Evolutionary conservation across 2,113 vertebrate genomes (phyloP).

Genomic region (Sinocyclocheilus rhinocerous): DNA sequence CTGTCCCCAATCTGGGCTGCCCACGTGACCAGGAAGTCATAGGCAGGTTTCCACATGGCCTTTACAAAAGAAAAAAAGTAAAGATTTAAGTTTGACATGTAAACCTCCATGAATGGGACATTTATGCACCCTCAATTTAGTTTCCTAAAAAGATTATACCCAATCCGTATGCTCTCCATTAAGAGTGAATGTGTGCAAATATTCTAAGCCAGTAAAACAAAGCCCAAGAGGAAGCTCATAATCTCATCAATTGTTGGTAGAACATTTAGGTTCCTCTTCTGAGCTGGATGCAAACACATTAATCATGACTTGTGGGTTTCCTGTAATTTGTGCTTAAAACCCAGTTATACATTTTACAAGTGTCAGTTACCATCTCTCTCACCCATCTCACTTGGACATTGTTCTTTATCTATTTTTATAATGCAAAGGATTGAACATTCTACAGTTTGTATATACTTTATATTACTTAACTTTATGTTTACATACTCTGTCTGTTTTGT

Average conservation of each 20-base stretch:
- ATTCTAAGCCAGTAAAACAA: not conserved
- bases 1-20: constrained; percentile 78
- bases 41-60: constrained; percentile 99
- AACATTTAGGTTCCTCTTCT: not conserved
- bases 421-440: not conserved
- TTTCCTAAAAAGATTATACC: not conserved
- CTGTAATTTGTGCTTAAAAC: not conserved
- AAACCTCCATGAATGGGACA: not conserved
- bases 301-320: not conserved
- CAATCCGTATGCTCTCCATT: not conserved
- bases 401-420: not conserved
- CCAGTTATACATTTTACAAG: not conserved
- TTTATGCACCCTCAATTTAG: not conserved
- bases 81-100: not conserved
- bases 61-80: constrained; percentile 54
- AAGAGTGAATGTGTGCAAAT: not conserved
- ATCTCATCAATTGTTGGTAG: not conserved
- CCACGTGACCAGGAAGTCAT: constrained; percentile 96
- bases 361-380: not conserved
- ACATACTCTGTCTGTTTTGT: not conserved
- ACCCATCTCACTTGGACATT: not conserved
- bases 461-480: not conserved
- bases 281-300: not conserved
- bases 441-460: not conserved
- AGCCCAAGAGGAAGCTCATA: not conserved